Evolutionary conservation across 2,888 invertebrate species (phyloP), one percentile per base, ranked within the genome.

Genomic region (Octodonta nipae): DNA sequence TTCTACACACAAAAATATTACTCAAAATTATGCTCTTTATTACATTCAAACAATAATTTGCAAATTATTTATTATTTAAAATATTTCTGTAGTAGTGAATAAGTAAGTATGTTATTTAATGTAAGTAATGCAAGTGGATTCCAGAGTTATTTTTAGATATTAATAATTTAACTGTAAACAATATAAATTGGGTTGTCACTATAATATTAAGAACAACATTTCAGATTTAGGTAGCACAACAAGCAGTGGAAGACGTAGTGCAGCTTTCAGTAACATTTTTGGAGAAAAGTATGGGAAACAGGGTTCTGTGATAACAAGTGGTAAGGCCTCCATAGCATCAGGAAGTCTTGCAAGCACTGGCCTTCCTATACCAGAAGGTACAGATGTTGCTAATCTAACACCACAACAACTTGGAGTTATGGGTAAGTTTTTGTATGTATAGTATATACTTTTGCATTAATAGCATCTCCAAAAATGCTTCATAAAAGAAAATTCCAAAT

Each of bases 321-420:
- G 81, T 52, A 69, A 75, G 6, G 56, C 73, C 25, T 80, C 80
- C 0, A 49, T 78, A 38, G 77, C 78, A 1, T 78, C 78, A 1
- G 77, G 77, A 1, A 78, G 78, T 22, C 63, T 76, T 33, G 56
- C 51, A n/a, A 60, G 60, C 35, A 66, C 65, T 3, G 71, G 71
- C 17, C 33, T 51, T 14, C 45, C 46, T 4, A 36, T 47, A 30
- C 44, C 43, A 10, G 49, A 44, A 28, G 45, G 42, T 12, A 34
- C 44, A 13, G 42, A 46, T 26, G 44, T 40, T 31, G 67, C 74
- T 2, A 75, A 73, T 38, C 67, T 88, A 17, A 82, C 85, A 3
- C 84, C 88, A 1, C 85, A 87, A 54, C 87, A 89, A 50, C 69
- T 89, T 15, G 89, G 89, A 36, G 82, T 86, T 15, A 80, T 89